Evolutionary conservation across 1,140 invertebrate species (phyloP), one percentile per base, ranked within the genome.

Genomic region (Spodoptera litura): DNA sequence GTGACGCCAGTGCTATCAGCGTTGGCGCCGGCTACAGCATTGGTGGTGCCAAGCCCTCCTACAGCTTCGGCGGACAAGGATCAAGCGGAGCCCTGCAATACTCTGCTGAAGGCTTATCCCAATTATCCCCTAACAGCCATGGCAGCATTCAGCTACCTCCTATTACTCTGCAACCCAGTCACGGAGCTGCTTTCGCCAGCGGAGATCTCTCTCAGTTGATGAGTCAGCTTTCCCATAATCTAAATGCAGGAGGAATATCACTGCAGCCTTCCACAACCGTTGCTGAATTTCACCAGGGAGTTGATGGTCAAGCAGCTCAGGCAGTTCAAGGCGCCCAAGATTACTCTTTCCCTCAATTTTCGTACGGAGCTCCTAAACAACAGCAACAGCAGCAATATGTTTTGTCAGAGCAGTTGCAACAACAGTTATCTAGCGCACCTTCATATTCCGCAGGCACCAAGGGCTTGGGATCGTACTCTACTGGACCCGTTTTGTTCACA

Each of bases 21-120:
- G 86, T 94, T 11, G 92, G 92, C 35, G 93, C 93, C 2, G 93
- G 93, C 20, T 94, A 94, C 80, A 94, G 92, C 74, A 86, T 94
- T 27, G 93, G 92, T 52, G 93, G 91, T 44, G 88, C 87, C 6
- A 93, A 93, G 77, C 92, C 91, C 9, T 87, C 75, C 70, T 93
- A 87, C 77, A 88, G 81, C 68, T 92, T 87, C 59, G 87, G 77
- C 53, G 85, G 85, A 53, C 89, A 87, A 64, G 88, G 85, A 49
- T 86, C 85, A n/a, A 86, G 83, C 52, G 83, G 76, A 56, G 73
- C 83, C 51, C 87, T 89, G n/a, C 91, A 92, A 79, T 71, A 89
- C 9, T 80, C 88, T 13, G 80, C 88, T 31, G 91, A 93, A 75
- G 86, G 87, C 58, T 77, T 89, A 31, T 88, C 84, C 52, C 80